These are phyloP conservation scores for Nyctibius grandis DNA, from an alignment of 2,797 vertebrate genomes.

Conservation along the genomic window DNA sequence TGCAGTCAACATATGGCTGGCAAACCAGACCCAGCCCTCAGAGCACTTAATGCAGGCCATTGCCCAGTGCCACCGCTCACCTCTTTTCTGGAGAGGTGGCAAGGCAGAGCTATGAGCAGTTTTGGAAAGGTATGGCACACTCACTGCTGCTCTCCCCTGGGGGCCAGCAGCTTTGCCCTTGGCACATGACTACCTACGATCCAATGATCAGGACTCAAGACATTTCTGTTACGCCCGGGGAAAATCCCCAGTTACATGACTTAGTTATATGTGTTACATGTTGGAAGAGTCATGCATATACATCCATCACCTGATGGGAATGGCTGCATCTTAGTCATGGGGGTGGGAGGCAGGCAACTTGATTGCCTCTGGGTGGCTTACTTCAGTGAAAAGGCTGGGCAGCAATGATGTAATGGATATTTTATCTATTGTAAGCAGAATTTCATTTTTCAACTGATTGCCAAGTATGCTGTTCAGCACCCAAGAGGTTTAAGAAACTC, in stretches of 20 bases:
- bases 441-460: slow-evolving; percentile 1
- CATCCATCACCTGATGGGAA: not conserved
- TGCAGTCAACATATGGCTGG: not conserved
- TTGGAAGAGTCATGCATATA: not conserved
- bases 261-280: not conserved
- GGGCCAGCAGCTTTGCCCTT: not conserved
- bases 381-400: not conserved
- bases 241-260: not conserved
- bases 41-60: not conserved
- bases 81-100: not conserved
- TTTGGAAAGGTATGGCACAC: not conserved
- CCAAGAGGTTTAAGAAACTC: slow-evolving; percentile 14
- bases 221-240: rapidly evolving
- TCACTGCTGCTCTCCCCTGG: not conserved
- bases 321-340: not conserved
- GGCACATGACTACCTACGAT: not conserved
- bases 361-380: not conserved
- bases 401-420: slow-evolving; percentile 16
- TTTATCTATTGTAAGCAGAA: slow-evolving; percentile 22
- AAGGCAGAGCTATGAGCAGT: not conserved
- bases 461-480: not conserved
- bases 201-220: not conserved
- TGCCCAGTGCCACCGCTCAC: not conserved
- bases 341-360: not conserved
- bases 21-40: not conserved